These are phyloP conservation scores for Champsocephalus esox DNA, from an alignment of 2,797 vertebrate species.

Conservation along the genomic window DNA sequence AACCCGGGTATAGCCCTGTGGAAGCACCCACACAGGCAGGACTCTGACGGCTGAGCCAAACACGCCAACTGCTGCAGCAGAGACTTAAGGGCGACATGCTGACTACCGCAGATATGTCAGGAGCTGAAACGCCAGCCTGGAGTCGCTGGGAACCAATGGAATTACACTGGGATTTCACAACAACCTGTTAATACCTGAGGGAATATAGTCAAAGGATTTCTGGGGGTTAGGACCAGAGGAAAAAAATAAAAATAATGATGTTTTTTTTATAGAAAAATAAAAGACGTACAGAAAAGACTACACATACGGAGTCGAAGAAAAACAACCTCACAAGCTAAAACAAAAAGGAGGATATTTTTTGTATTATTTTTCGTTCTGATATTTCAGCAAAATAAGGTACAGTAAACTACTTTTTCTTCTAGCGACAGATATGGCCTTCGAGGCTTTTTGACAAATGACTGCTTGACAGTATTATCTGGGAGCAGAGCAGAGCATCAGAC, in stretches of 20 bases:
- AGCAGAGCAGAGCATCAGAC: slow-evolving; percentile 73
- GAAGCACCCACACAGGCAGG: slow-evolving; percentile 43
- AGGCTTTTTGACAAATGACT: slow-evolving; percentile 84
- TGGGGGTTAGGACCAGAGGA: slow-evolving; percentile 52
- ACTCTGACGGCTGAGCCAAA: slow-evolving; percentile 60
- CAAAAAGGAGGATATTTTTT: slow-evolving; percentile 64
- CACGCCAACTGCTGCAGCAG: slow-evolving; percentile 45
- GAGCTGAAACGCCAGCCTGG: slow-evolving; percentile 63
- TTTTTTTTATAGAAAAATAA: slow-evolving; percentile 74
- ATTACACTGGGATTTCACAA: slow-evolving; percentile 68
- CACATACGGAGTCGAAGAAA: slow-evolving; percentile 67
- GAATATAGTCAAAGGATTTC: slow-evolving; percentile 71
- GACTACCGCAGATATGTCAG: slow-evolving; percentile 58
- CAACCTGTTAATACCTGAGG: slow-evolving; percentile 67
- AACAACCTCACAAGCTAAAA: slow-evolving; percentile 70
- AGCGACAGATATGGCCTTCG: slow-evolving; percentile 77
- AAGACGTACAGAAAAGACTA: slow-evolving; percentile 62
- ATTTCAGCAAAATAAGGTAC: slow-evolving; percentile 76
- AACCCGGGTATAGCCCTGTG: slow-evolving; percentile 97
- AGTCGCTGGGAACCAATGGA: slow-evolving; percentile 63
- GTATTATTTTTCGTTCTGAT: slow-evolving; percentile 77
- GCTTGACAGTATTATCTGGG: slow-evolving; percentile 89
- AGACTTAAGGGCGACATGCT: slow-evolving; percentile 57
- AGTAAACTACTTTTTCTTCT: slow-evolving; percentile 72
- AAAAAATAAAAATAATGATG: slow-evolving; percentile 46